phyloP scores from a whole-genome alignment of 1,140 invertebrate genomes.

The Paralvinella palmiformis region DNA sequence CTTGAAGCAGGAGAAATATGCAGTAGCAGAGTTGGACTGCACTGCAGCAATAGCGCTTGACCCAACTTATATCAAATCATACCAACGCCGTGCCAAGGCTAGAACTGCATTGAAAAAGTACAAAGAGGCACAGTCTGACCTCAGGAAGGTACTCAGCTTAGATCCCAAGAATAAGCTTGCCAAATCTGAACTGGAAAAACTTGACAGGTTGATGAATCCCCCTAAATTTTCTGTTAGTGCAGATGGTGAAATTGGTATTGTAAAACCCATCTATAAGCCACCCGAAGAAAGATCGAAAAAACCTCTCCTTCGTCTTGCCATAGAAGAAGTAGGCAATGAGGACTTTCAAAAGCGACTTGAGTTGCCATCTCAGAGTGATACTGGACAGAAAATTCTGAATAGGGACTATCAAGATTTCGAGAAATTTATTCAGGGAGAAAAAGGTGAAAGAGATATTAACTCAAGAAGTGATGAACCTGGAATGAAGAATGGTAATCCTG shows the following conservation, averaged over 20 bases:
- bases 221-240: constrained; percentile 17
- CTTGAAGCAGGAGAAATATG: constrained; percentile 73
- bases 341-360: not conserved
- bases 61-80: constrained; percentile 71
- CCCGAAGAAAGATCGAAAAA: constrained; percentile 36
- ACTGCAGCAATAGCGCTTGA: constrained; percentile 65
- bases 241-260: constrained; percentile 30
- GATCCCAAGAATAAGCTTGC: constrained; percentile 64
- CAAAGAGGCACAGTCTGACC: constrained; percentile 62
- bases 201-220: constrained; percentile 51
- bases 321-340: not conserved
- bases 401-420: constrained; percentile 24
- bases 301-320: not conserved
- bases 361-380: not conserved
- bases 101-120: constrained; percentile 59
- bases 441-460: constrained; percentile 13
- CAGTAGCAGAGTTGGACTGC: constrained; percentile 71
- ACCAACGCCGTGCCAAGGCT: constrained; percentile 66
- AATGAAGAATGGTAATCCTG: not conserved
- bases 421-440: constrained; percentile 35
- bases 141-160: constrained; percentile 60
- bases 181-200: constrained; percentile 54
- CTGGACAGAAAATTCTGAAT: not conserved
- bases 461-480: not conserved
- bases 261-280: constrained; percentile 39